Evolutionary conservation across 2,113 vertebrate species (phyloP).

Genomic region (Mirounga angustirostris): DNA sequence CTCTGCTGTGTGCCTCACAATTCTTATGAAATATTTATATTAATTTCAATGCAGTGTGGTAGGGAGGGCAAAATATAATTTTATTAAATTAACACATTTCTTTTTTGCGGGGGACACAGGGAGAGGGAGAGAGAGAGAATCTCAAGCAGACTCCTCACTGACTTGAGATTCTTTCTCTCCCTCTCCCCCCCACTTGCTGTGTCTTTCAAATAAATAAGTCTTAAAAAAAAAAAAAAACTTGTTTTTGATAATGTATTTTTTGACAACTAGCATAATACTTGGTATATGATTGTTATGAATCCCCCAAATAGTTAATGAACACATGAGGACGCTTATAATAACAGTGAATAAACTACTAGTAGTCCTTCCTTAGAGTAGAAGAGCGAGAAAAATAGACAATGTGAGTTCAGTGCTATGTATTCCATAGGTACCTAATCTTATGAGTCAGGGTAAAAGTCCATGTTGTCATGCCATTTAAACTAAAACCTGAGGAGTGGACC

Average conservation of each 20-base stretch:
- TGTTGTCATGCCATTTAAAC: not conserved
- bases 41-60: not conserved
- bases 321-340: not conserved
- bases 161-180: not conserved
- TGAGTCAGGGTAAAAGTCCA: not conserved
- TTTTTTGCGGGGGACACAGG: not conserved
- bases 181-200: not conserved
- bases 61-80: not conserved
- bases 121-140: not conserved
- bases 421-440: not conserved
- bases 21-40: not conserved
- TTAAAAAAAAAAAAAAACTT: not conserved
- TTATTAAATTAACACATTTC: not conserved
- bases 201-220: not conserved
- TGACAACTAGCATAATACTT: not conserved
- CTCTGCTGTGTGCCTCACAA: not conserved
- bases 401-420: not conserved
- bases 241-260: conserved; percentile 1
- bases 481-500: not conserved
- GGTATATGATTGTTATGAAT: not conserved
- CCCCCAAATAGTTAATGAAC: not conserved
- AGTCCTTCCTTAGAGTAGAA: not conserved
- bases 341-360: conserved; percentile 6
- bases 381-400: not conserved
- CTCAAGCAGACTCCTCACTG: not conserved